Conservation (phyloP, 2,888 invertebrate genomes). For the Drosophila eohydei region DNA sequence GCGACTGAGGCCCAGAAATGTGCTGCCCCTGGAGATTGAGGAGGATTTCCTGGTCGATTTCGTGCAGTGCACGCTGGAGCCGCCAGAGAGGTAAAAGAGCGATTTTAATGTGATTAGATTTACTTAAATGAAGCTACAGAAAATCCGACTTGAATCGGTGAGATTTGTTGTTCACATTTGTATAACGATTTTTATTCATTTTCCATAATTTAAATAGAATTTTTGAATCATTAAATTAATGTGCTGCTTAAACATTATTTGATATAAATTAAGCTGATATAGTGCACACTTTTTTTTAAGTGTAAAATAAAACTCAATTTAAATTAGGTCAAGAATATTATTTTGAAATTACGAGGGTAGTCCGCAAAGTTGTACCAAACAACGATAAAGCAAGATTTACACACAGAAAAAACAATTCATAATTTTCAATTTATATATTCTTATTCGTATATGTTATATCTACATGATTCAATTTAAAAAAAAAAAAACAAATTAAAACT, state of each 20-base stretch:
- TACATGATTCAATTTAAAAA: too few relatives aligned
- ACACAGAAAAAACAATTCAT: too few relatives aligned
- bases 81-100: slow-evolving; percentile 68
- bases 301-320: background rate
- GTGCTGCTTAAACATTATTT: too few relatives aligned
- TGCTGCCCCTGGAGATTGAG: slow-evolving; percentile 39
- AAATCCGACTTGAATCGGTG: too few relatives aligned
- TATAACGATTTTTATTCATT: too few relatives aligned
- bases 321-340: background rate
- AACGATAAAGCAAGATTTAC: background rate
- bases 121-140: background rate
- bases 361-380: background rate
- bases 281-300: background rate
- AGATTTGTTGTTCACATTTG: too few relatives aligned
- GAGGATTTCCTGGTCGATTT: slow-evolving; percentile 77
- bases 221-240: too few relatives aligned
- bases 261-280: too few relatives aligned
- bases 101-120: too few relatives aligned
- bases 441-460: too few relatives aligned
- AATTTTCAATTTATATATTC: too few relatives aligned
- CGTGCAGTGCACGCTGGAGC: slow-evolving; percentile 78
- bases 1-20: slow-evolving; percentile 36
- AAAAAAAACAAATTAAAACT: too few relatives aligned
- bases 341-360: background rate
- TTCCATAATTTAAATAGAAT: background rate